Evolutionary conservation across 2,113 vertebrate genomes (phyloP), one percentile per base, ranked within the genome.

Genomic region (Lophius piscatorius): DNA sequence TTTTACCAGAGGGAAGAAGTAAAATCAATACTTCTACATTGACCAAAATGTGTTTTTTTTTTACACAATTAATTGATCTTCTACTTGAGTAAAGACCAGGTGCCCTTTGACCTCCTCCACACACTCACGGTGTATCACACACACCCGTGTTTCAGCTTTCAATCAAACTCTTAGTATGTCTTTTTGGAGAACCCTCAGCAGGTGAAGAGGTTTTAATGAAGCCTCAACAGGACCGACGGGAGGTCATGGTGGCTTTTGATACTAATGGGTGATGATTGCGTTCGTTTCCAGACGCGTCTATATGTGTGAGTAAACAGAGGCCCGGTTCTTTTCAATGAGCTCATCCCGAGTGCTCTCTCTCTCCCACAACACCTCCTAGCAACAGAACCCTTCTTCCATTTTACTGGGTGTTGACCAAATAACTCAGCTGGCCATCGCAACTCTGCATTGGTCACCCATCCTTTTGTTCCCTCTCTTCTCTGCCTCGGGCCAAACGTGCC

Each of bases 391-490:
- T 70, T 74, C 74, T 64, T 84, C 76, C 73, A 80, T 88, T 81
- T 87, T 82, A 69, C 63, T 86, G 83, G 62, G 73, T 75, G 83
- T 86, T 77, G 81, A 86, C 80, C 88, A 86, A 87, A 87, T 89
- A 83, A 82, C 88, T 86, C 81, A 80, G 76, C 82, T 82, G 84
- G 84, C 77, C 80, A 81, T 85, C 47, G 16, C 70, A 63, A 59
- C 73, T 67, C 63, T 60, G 59, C 70, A 62, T 58, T 73, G 72
- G 80, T 84, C 82, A 80, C 77, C 79, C 81, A 81, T 90, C 77
- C 79, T 74, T 90, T 89, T 89, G 80, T 86, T 73, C 33, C 21
- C 33, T 47, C 57, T 78, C 70, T 78, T 82, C 82, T 89, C 67
- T 76, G 63, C 42, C 47, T 47, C 22, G 83, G n/a, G 89, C 86